Evolutionary conservation across 2,888 invertebrate genomes (phyloP).

Genomic region (Coremacera marginata): DNA sequence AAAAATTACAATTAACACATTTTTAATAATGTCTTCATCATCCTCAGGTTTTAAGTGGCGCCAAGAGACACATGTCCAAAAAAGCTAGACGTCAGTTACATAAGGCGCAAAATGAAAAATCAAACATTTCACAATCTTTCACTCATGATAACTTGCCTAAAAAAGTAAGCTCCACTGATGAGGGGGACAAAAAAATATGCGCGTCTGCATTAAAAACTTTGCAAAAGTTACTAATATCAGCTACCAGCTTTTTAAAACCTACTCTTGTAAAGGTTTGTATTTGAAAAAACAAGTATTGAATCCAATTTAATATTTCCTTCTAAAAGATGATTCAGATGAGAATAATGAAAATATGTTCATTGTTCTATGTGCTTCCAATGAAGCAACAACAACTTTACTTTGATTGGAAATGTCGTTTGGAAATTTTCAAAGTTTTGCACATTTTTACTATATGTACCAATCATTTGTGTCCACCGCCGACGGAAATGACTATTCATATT

Average conservation of each 20-base stretch:
- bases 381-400: conserved; percentile 48
- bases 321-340: conserved; percentile 53
- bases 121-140: conserved; percentile 54
- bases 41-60: conserved; percentile 54
- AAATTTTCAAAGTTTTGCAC: conserved; percentile 51
- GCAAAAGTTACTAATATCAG: conserved; percentile 49
- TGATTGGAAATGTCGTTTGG: conserved; percentile 53
- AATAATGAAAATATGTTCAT: conserved; percentile 50
- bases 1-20: not conserved
- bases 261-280: conserved; percentile 51
- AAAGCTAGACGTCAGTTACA: conserved; percentile 60
- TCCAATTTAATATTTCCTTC: not conserved
- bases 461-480: conserved; percentile 59
- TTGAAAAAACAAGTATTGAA: not conserved
- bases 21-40: not conserved
- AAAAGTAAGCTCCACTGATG: conserved; percentile 50
- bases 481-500: conserved; percentile 52
- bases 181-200: conserved; percentile 52
- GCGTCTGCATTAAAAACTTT: conserved; percentile 53
- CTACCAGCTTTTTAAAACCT: conserved; percentile 52
- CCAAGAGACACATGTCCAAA: conserved; percentile 61
- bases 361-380: conserved; percentile 43
- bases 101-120: conserved; percentile 60
- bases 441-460: conserved; percentile 51
- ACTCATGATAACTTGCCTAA: conserved; percentile 50